Percentiles rank a stretch among this genome's conserved stretches.
phyloP scores from a whole-genome alignment of 2,113 vertebrate species.

The Natator depressus region DNA sequence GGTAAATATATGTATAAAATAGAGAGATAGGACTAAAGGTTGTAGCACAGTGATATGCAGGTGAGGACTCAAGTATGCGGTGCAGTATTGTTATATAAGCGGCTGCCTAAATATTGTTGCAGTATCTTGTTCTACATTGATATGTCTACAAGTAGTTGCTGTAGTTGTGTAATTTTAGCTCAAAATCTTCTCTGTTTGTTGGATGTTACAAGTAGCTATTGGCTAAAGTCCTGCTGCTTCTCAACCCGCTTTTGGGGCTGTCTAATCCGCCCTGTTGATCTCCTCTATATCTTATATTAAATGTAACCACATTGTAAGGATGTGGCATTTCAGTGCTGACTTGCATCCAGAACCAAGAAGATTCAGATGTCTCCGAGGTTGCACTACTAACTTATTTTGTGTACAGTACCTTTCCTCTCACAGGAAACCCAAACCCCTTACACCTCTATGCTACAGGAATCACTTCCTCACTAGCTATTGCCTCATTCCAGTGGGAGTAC shows the following conservation, averaged over 20 bases:
- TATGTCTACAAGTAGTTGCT: not conserved
- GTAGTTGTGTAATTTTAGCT: not conserved
- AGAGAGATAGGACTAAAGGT: not conserved
- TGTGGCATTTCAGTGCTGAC: not conserved
- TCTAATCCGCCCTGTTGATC: not conserved
- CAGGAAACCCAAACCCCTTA: not conserved
- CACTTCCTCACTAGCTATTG: accelerated
- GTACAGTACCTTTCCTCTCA: not conserved
- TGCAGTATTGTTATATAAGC: not conserved
- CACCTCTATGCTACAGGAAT: accelerated
- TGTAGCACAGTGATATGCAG: not conserved
- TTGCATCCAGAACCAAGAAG: not conserved
- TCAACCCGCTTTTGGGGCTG: not conserved
- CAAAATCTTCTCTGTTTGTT: not conserved
- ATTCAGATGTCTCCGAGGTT: not conserved
- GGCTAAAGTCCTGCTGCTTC: not conserved
- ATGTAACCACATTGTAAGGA: constrained; percentile 16
- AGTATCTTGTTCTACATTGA: not conserved
- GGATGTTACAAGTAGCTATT: not conserved
- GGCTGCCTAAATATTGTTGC: not conserved
- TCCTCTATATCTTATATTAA: not conserved
- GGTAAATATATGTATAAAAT: not conserved
- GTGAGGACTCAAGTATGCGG: not conserved
- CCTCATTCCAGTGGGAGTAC: not conserved
- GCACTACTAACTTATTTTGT: accelerated